Conservation (phyloP, 2,113 vertebrate species). For the Malurus elegans region DNA sequence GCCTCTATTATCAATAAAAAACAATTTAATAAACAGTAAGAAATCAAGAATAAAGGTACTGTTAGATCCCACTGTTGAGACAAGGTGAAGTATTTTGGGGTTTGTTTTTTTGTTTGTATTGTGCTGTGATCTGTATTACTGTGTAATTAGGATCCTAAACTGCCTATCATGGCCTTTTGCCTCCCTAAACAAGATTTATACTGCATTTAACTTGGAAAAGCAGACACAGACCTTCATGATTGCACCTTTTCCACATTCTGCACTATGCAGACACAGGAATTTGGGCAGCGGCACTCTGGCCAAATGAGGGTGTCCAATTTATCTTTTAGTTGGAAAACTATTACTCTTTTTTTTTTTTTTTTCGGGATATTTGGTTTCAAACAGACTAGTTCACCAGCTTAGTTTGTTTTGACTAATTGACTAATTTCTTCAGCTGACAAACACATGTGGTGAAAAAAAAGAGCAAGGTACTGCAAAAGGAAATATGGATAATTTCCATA, state of each 20-base stretch:
- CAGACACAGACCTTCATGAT: neutral
- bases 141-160: neutral
- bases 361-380: neutral
- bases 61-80: neutral
- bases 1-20: neutral
- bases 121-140: neutral
- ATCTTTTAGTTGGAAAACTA: neutral
- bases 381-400: neutral
- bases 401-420: neutral
- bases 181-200: neutral
- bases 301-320: neutral
- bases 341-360: neutral
- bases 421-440: neutral
- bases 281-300: neutral
- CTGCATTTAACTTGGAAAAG: neutral
- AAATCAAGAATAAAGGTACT: neutral
- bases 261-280: neutral
- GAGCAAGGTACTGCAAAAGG: neutral
- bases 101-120: neutral
- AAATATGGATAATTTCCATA: neutral
- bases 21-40: neutral
- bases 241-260: neutral
- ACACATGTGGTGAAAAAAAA: neutral
- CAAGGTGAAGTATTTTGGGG: neutral
- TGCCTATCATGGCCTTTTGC: neutral